These are phyloP conservation scores for Laticauda colubrina DNA, from an alignment of 2,113 vertebrate species.

Conservation along the genomic window DNA sequence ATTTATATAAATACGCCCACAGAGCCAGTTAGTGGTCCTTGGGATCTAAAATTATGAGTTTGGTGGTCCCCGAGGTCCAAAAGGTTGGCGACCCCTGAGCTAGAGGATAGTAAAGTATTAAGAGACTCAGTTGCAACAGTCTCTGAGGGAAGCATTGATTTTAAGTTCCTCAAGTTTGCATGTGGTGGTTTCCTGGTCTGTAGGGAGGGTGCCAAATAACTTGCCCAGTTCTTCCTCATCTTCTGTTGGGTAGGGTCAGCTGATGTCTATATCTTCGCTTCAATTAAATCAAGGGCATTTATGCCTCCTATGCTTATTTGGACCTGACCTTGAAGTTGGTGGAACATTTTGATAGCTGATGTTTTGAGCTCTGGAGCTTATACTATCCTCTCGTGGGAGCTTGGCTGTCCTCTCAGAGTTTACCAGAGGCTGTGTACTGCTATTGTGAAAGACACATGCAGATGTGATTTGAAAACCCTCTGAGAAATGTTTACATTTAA, in stretches of 20 bases:
- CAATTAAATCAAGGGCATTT: neutral
- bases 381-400: neutral
- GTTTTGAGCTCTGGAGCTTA: neutral
- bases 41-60: too few species aligned
- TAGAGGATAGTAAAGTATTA: neutral
- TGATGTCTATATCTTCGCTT: neutral
- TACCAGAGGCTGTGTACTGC: neutral
- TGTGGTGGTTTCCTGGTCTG: neutral
- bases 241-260: neutral
- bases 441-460: neutral
- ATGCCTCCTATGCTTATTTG: neutral
- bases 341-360: neutral
- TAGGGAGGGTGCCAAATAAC: neutral
- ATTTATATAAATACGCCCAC: too few species aligned
- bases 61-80: too few species aligned
- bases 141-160: neutral
- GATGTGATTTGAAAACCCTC: neutral
- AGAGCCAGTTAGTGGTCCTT: too few species aligned
- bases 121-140: neutral
- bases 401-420: neutral
- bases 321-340: neutral
- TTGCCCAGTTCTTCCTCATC: neutral
- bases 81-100: neutral
- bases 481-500: neutral
- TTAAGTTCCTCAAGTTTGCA: neutral